Percentiles rank a stretch among this genome's conserved stretches.
Conservation (phyloP, 2,113 vertebrate species). For the Polypterus bichir region DNA sequence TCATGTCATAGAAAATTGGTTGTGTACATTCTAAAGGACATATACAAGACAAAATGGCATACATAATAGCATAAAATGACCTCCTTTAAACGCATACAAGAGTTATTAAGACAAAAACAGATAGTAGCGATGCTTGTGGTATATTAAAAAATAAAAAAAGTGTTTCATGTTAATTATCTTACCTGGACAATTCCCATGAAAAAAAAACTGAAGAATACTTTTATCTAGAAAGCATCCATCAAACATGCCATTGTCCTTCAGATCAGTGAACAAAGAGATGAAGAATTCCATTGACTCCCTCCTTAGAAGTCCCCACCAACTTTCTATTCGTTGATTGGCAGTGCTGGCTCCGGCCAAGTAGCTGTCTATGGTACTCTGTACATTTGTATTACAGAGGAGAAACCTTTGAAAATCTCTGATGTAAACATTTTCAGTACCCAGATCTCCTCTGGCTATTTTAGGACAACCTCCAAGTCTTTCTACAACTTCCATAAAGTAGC, state of each 20-base stretch:
- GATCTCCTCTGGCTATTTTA: too few relatives aligned
- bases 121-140: too few relatives aligned
- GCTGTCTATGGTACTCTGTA: slow-evolving; percentile 6
- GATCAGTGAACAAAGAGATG: slow-evolving; percentile 13
- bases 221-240: slow-evolving; percentile 9
- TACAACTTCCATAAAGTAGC: too few relatives aligned
- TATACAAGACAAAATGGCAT: too few relatives aligned
- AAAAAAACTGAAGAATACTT: slow-evolving; percentile 7
- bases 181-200: slow-evolving; percentile 7
- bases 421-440: too few relatives aligned
- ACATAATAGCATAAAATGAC: too few relatives aligned
- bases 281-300: slow-evolving; percentile 17
- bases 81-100: too few relatives aligned
- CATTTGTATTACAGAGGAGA: slow-evolving; percentile 1
- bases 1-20: too few relatives aligned
- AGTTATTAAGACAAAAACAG: too few relatives aligned
- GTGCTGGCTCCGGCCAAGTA: slow-evolving; percentile 12
- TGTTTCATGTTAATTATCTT: too few relatives aligned
- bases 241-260: slow-evolving; percentile 15
- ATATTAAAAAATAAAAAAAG: too few relatives aligned
- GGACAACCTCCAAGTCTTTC: slow-evolving; percentile 5
- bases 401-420: slow-evolving; percentile 2
- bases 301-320: slow-evolving; percentile 8
- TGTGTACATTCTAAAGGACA: too few relatives aligned
- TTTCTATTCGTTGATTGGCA: slow-evolving; percentile 6